These are phyloP conservation scores for Leptatherina wallacei DNA, from an alignment of 2,797 vertebrate genomes.

Conservation along the genomic window DNA sequence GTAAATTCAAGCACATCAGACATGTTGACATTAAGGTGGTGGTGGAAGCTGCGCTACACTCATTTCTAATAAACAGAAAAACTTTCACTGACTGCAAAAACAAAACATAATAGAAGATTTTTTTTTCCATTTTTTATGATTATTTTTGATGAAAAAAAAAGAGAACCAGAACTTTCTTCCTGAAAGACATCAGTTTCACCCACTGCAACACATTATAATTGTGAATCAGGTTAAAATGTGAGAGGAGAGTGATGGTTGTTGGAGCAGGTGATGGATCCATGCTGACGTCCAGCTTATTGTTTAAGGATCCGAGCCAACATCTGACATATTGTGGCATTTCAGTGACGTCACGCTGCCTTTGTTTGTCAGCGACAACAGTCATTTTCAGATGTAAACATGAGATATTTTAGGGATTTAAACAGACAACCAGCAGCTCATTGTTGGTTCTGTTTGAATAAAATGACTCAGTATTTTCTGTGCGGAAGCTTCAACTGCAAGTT, in stretches of 20 bases:
- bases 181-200: background rate
- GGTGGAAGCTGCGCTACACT: too few species aligned
- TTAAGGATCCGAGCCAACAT: background rate
- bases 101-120: too few species aligned
- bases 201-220: background rate
- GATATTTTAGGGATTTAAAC: background rate
- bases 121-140: too few species aligned
- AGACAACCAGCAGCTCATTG: background rate
- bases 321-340: background rate
- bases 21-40: too few species aligned
- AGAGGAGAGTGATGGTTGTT: too few species aligned
- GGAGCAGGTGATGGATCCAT: background rate
- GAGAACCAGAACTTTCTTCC: background rate
- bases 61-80: too few species aligned
- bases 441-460: background rate
- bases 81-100: too few species aligned
- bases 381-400: constrained; percentile 3
- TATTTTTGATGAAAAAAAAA: too few species aligned
- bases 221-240: too few species aligned
- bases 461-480: background rate
- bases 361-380: background rate
- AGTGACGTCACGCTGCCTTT: background rate
- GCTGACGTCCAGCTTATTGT: background rate
- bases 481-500: background rate
- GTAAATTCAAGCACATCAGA: too few species aligned